Percentiles rank a stretch among this genome's conserved stretches.
Evolutionary conservation across 2,113 vertebrate genomes (phyloP).

Genomic region (Penelope pileata): DNA sequence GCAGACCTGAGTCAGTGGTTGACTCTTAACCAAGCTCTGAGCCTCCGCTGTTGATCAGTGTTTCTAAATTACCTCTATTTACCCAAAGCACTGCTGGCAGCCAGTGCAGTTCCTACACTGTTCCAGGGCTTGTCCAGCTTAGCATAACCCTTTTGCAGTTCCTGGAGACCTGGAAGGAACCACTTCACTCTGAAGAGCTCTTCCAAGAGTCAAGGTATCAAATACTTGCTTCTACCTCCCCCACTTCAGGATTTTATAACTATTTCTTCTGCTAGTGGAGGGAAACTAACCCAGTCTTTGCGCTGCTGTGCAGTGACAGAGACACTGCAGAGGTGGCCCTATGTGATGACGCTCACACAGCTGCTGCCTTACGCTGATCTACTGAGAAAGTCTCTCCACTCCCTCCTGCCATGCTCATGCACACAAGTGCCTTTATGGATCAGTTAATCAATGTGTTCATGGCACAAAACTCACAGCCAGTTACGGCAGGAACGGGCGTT

Average conservation of each 20-base stretch:
- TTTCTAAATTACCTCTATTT: neutral
- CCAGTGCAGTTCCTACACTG: neutral
- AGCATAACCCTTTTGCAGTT: neutral
- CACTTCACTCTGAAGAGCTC: neutral
- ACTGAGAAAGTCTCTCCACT: neutral
- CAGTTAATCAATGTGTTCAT: neutral
- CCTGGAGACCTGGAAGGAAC: neutral
- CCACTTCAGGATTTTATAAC: neutral
- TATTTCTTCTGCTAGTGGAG: neutral
- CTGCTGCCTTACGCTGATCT: neutral
- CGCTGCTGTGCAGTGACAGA: fast-evolving
- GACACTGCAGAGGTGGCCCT: neutral
- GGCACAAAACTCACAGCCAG: neutral
- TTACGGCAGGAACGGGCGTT: neutral
- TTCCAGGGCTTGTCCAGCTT: neutral
- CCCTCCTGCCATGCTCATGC: neutral
- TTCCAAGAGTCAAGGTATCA: too few relatives aligned
- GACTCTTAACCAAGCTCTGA: neutral
- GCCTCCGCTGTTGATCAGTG: neutral
- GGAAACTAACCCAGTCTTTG: neutral
- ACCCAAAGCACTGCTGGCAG: neutral
- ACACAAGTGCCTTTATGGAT: neutral
- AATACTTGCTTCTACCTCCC: neutral
- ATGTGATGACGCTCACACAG: neutral
- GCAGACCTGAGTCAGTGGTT: neutral